These are phyloP conservation scores for Copsychus sechellarum DNA, from an alignment of 2,113 vertebrate species.

Conservation along the genomic window DNA sequence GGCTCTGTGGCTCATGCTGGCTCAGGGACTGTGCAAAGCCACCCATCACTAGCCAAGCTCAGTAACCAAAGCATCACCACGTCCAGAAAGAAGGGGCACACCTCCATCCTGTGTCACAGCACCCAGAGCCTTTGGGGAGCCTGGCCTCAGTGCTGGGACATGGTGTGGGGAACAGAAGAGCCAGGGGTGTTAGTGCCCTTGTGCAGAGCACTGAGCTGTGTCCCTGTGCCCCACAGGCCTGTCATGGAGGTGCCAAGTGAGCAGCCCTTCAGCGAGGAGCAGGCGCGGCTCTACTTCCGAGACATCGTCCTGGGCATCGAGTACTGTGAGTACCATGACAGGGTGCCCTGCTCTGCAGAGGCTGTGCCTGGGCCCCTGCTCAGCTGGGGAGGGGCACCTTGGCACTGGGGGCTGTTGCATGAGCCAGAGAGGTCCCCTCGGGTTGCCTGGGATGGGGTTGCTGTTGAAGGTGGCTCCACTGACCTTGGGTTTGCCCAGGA, in stretches of 20 bases:
- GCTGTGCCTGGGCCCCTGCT: accelerated
- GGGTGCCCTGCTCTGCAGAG: not conserved
- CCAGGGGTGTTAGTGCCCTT: not conserved
- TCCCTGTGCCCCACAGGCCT: slow-evolving; percentile 73
- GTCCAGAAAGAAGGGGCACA: accelerated
- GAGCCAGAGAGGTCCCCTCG: accelerated
- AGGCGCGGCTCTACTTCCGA: slow-evolving; percentile 89
- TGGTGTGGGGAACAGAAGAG: not conserved
- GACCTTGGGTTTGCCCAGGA: not conserved
- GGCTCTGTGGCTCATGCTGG: not conserved
- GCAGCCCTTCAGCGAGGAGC: slow-evolving; percentile 86
- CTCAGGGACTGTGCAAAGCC: not conserved
- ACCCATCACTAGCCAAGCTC: not conserved
- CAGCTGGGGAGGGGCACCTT: not conserved
- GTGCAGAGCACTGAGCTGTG: not conserved
- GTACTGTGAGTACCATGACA: slow-evolving; percentile 85
- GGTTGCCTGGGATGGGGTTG: accelerated
- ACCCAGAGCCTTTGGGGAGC: not conserved
- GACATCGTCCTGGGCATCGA: slow-evolving; percentile 95
- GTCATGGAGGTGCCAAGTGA: slow-evolving; percentile 97
- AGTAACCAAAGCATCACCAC: not conserved
- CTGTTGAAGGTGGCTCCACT: not conserved
- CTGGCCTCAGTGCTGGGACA: not conserved
- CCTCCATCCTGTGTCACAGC: not conserved
- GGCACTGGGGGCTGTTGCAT: not conserved